Conservation (phyloP, 2,113 vertebrate genomes). For the Catharus fuscescens region DNA sequence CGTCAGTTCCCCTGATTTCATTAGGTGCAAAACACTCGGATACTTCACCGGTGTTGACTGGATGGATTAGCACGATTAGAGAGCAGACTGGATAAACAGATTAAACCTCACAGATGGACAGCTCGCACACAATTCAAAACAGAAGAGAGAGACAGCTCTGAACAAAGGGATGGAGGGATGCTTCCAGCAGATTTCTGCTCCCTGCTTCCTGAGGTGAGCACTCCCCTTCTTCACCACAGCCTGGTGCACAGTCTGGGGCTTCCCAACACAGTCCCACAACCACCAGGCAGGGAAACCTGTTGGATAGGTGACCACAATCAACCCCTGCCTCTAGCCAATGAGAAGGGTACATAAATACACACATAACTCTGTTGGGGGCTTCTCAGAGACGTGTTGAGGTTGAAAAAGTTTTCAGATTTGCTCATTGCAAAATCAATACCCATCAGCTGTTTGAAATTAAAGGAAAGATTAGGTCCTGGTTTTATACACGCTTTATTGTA, state of each 20-base stretch:
- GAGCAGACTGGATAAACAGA: constrained; percentile 32
- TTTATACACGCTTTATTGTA: constrained; percentile 81
- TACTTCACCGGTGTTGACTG: neutral
- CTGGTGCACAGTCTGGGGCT: no score
- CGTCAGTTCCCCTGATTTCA: rapidly evolving
- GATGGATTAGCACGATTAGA: constrained; percentile 18
- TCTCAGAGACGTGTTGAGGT: neutral
- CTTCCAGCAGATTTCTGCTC: rapidly evolving
- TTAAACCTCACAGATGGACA: neutral
- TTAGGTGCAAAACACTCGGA: neutral
- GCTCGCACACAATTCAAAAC: neutral
- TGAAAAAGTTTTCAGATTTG: constrained; percentile 74
- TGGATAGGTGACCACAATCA: neutral
- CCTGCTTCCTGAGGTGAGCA: rapidly evolving
- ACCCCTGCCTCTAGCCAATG: neutral
- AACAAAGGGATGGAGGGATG: neutral
- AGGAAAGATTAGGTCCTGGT: constrained; percentile 81
- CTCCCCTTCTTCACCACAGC: neutral
- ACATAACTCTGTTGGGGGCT: neutral
- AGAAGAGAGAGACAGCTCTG: neutral
- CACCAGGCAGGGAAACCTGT: neutral
- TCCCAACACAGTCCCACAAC: neutral
- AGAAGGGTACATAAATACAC: constrained; percentile 26
- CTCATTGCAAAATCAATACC: constrained; percentile 89
- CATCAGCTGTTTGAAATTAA: constrained; percentile 90